phyloP scores from a whole-genome alignment of 2,113 vertebrate species.

The Pelobates fuscus region DNA sequence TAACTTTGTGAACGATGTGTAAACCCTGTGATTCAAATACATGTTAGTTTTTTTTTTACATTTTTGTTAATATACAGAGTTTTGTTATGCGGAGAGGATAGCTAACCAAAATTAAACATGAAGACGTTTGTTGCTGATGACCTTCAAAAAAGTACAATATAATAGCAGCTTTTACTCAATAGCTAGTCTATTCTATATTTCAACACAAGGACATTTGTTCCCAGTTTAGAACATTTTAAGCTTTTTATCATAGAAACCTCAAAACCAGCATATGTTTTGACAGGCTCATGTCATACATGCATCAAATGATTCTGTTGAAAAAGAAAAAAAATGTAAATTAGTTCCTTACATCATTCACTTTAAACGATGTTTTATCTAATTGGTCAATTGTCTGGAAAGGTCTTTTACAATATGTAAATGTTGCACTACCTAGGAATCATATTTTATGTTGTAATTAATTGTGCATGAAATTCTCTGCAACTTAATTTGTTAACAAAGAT shows the following conservation, averaged over 20 bases:
- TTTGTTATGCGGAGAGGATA: too few relatives aligned
- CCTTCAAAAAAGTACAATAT: neutral
- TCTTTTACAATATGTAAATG: conserved; percentile 48
- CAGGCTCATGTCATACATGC: conserved; percentile 21
- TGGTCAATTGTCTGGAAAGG: conserved; percentile 41
- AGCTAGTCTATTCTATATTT: neutral
- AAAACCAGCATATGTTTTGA: conserved; percentile 27
- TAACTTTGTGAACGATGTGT: too few relatives aligned
- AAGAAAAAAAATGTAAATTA: conserved; percentile 5
- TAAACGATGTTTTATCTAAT: conserved; percentile 32
- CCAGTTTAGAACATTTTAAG: neutral
- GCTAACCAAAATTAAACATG: too few relatives aligned
- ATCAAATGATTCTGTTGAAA: neutral
- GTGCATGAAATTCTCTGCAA: conserved; percentile 43
- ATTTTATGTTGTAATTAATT: conserved; percentile 45
- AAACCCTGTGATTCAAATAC: too few relatives aligned
- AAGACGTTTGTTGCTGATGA: too few relatives aligned
- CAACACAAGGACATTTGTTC: neutral
- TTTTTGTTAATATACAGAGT: too few relatives aligned
- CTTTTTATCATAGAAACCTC: neutral
- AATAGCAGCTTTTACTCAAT: neutral
- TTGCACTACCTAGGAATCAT: conserved; percentile 22
- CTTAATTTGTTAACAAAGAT: conserved; percentile 48
- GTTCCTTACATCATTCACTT: conserved; percentile 18
- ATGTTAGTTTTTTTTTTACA: too few relatives aligned